Conservation (phyloP, 2,797 vertebrate species). For the Amblyopsis hoosieri region DNA sequence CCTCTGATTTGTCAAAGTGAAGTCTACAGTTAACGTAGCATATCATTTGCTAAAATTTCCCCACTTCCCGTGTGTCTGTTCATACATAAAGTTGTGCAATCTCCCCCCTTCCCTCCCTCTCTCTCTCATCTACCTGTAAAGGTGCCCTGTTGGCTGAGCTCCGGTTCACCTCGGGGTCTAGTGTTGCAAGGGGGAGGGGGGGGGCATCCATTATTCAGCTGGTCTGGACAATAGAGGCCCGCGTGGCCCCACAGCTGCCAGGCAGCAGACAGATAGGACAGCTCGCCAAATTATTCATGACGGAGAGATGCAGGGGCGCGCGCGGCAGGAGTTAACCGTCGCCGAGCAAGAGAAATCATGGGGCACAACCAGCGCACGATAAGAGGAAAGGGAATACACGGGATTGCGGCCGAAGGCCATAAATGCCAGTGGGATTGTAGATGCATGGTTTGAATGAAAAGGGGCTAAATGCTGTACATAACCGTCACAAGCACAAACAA, state of each 20-base stretch:
- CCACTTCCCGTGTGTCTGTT: too few species aligned
- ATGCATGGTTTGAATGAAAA: slow-evolving; percentile 1
- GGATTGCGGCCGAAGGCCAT: slow-evolving; percentile 46
- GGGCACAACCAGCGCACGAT: slow-evolving; percentile 40
- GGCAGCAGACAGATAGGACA: slow-evolving; percentile 69
- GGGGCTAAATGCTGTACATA: neutral
- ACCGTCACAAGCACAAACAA: too few species aligned
- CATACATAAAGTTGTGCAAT: too few species aligned
- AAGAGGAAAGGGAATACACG: slow-evolving; percentile 3
- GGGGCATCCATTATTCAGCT: slow-evolving; percentile 80
- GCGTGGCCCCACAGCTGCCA: slow-evolving; percentile 72
- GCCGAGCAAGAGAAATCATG: slow-evolving; percentile 86
- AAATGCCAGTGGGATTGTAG: neutral
- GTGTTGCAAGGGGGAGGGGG: slow-evolving; percentile 63
- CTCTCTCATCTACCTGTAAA: slow-evolving; percentile 46
- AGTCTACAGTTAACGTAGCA: too few species aligned
- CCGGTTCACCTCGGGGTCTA: slow-evolving; percentile 71
- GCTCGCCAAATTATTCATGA: slow-evolving; percentile 80
- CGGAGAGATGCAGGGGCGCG: slow-evolving; percentile 58
- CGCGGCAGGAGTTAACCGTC: slow-evolving; percentile 54
- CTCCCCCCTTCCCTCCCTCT: neutral
- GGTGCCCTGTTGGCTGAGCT: slow-evolving; percentile 60
- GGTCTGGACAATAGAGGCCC: slow-evolving; percentile 72
- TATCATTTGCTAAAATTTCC: too few species aligned
- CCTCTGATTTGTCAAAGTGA: too few species aligned